A percentile compares a stretch with the other conserved stretches of the same genome.
Conservation (phyloP, 1,140 invertebrate species). For the Polyergus mexicanus region DNA sequence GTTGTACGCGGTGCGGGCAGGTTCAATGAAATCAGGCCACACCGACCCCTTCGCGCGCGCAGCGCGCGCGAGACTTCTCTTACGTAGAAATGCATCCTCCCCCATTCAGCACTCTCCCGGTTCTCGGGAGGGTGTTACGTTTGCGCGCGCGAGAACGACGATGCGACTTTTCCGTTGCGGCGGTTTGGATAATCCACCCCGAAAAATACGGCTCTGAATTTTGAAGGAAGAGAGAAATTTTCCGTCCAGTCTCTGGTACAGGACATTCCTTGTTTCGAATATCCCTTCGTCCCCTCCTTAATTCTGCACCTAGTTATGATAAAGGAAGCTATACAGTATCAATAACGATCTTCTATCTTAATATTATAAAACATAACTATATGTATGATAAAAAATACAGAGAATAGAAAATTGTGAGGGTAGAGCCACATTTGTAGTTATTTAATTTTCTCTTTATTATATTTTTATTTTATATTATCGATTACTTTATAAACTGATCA, state of each 20-base stretch:
- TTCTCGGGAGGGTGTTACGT: conserved; percentile 74
- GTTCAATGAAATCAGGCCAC: conserved; percentile 85
- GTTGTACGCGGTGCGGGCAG: conserved; percentile 73
- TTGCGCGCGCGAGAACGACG: conserved; percentile 42
- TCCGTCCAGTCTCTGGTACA: not conserved
- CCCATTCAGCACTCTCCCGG: conserved; percentile 73
- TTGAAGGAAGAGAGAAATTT: not conserved
- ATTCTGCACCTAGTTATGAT: not conserved
- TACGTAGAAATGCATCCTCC: conserved; percentile 78
- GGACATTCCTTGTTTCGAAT: not conserved
- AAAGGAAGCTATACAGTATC: not conserved
- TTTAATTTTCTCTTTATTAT: not conserved
- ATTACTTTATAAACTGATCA: not conserved
- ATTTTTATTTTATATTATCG: not conserved
- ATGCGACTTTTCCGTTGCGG: conserved; percentile 7
- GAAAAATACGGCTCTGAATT: not conserved
- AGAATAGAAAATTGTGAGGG: not conserved
- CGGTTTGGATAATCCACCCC: not conserved
- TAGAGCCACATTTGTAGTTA: not conserved
- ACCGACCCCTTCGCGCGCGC: conserved; percentile 66
- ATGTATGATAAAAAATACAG: not conserved
- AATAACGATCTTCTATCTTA: not conserved
- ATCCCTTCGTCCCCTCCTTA: not conserved
- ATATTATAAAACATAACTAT: not conserved
- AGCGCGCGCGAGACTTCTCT: conserved; percentile 58